A percentile compares a stretch with the other conserved stretches of the same genome.
Conservation (phyloP, 2,888 invertebrate species). For the Latrodectus elegans region DNA sequence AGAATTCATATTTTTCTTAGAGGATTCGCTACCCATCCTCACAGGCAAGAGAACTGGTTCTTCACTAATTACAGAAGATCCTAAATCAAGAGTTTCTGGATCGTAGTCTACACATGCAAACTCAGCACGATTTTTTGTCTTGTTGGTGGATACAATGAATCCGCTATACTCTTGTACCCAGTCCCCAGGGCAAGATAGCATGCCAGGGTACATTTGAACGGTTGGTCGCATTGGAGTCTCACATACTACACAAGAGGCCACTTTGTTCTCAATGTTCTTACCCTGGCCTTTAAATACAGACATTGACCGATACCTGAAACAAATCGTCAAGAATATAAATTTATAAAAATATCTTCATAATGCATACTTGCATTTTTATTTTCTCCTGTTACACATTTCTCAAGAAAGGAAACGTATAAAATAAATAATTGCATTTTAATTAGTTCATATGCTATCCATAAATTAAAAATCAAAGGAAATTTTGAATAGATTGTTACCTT, state of each 20-base stretch:
- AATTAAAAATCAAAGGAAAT: not conserved
- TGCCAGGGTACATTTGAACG: not conserved
- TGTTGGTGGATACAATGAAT: not conserved
- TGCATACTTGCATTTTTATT: too few relatives aligned
- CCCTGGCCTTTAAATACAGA: slow-evolving; percentile 20
- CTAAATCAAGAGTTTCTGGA: slow-evolving; percentile 7
- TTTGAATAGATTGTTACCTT: not conserved
- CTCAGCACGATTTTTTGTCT: not conserved
- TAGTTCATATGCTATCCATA: too few relatives aligned
- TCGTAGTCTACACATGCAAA: slow-evolving; percentile 13
- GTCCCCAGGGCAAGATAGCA: slow-evolving; percentile 19
- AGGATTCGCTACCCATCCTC: not conserved
- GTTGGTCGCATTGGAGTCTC: slow-evolving; percentile 19
- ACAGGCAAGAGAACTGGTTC: not conserved
- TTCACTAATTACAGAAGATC: too few relatives aligned
- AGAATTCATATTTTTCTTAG: not conserved
- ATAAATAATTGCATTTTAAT: too few relatives aligned
- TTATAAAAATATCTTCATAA: too few relatives aligned
- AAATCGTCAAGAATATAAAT: not conserved
- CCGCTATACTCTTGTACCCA: slow-evolving; percentile 36
- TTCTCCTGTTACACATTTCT: too few relatives aligned
- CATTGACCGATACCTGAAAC: slow-evolving; percentile 17
- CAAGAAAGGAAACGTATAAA: too few relatives aligned
- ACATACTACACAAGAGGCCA: slow-evolving; percentile 31
- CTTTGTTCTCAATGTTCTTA: slow-evolving; percentile 13